Conservation (phyloP, 2,888 invertebrate species). For the Drosophila meridiana region DNA sequence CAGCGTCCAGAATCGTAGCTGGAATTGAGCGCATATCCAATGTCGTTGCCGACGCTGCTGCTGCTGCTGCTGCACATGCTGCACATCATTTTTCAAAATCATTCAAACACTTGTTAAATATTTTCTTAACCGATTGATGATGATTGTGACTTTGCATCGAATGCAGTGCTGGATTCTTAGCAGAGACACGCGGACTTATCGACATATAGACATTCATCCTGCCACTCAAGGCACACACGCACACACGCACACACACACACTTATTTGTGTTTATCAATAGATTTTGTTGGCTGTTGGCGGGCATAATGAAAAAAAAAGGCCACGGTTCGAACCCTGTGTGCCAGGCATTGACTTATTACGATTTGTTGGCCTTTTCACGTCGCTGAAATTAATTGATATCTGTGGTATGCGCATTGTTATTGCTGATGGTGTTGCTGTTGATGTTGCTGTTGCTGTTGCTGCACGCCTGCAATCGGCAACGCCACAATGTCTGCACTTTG, state of each 20-base stretch:
- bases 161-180: slow-evolving; percentile 21
- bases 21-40: slow-evolving; percentile 18
- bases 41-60: slow-evolving; percentile 13
- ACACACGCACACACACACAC: slow-evolving; percentile 35
- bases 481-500: slow-evolving; percentile 65
- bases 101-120: slow-evolving; percentile 84
- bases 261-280: slow-evolving; percentile 80
- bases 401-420: slow-evolving; percentile 77
- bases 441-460: slow-evolving; percentile 15
- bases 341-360: slow-evolving; percentile 78
- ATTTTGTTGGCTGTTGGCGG: slow-evolving; percentile 33
- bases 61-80: slow-evolving; percentile 51
- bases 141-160: slow-evolving; percentile 72
- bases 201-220: slow-evolving; percentile 49
- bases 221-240: slow-evolving; percentile 47
- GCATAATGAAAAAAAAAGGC: slow-evolving; percentile 26
- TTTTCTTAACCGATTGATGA: slow-evolving; percentile 83
- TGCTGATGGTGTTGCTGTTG: slow-evolving; percentile 10
- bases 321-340: slow-evolving; percentile 24
- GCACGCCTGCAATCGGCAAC: slow-evolving; percentile 40
- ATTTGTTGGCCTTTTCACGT: slow-evolving; percentile 79
- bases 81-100: slow-evolving; percentile 84
- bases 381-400: slow-evolving; percentile 79
- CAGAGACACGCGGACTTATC: slow-evolving; percentile 24
- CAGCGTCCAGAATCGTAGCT: slow-evolving; percentile 23